Evolutionary conservation across 2,888 invertebrate species (phyloP), one percentile per base, ranked within the genome.

Genomic region (Phengaris arion): DNA sequence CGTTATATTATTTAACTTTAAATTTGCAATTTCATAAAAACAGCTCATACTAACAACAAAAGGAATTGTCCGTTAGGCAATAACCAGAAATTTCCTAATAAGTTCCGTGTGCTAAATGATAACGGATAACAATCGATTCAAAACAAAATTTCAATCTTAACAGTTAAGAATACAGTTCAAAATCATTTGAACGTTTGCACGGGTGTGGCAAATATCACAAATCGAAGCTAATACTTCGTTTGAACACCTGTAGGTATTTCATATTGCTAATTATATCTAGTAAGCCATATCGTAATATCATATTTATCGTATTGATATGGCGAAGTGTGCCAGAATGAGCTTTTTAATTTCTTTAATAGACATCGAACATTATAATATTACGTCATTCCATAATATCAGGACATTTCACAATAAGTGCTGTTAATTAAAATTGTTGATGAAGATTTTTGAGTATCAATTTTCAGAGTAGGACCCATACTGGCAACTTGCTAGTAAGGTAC

Each of bases 41-140:
- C 15, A 59, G 59, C 22, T 59, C 22, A 35, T 22, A 59, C 59
- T 59, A 10, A 22, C 10, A 59, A 59, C 22, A 59, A 68, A 69
- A 68, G 69, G 69, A 46, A 48, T 48, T 69, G n/a, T 69, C 48
- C 15, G 69, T 48, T 69, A 15, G n/a, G 48, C n/a, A 48, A 48
- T 69, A 70, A 52, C 22, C 48, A 70, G 15, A 52, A 15, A 51
- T 70, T 52, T 52, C 70, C 70, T 51, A 35, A 51, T 70, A 70
- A 70, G 52, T 70, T 70, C 51, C 70, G 22, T 52, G 48, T 70
- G n/a, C 69, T n/a, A 69, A 70, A 70, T 70, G 70, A 70, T 52
- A 70, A 70, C 68, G 46, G 70, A 70, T 52, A 70, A 12, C 51
- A 22, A 70, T 22, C 52, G 15, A 69, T 69, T 2, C 57, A 7